These are phyloP conservation scores for Euproctis similis DNA, from an alignment of 2,888 invertebrate species.

Conservation along the genomic window DNA sequence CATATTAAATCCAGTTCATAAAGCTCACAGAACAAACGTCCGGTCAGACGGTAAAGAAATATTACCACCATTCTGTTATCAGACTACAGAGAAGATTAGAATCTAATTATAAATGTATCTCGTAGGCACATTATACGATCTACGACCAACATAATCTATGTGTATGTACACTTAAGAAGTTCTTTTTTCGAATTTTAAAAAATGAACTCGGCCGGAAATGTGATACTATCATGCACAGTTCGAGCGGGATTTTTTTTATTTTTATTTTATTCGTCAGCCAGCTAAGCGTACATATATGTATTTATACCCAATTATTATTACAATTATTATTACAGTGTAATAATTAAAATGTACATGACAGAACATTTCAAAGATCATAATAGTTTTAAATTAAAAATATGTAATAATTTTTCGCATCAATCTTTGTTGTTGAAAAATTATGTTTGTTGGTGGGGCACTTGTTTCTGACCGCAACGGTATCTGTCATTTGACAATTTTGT, in stretches of 20 bases:
- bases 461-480: too few species aligned
- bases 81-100: too few species aligned
- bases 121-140: slow-evolving; percentile 18
- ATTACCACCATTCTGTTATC: too few species aligned
- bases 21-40: too few species aligned
- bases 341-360: slow-evolving; percentile 36
- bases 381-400: slow-evolving; percentile 14
- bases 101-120: background rate
- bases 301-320: slow-evolving; percentile 1
- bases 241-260: slow-evolving; percentile 44
- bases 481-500: too few species aligned
- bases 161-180: slow-evolving; percentile 42
- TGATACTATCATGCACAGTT: slow-evolving; percentile 60
- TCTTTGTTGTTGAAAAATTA: too few species aligned
- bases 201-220: slow-evolving; percentile 59
- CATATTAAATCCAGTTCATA: too few species aligned
- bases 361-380: slow-evolving; percentile 22
- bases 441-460: too few species aligned
- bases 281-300: slow-evolving; percentile 17
- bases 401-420: slow-evolving; percentile 14
- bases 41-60: too few species aligned
- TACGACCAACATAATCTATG: slow-evolving; percentile 39
- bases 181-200: slow-evolving; percentile 50
- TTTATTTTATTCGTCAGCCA: slow-evolving; percentile 17
- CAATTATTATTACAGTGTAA: slow-evolving; percentile 30